phyloP scores from a whole-genome alignment of 2,113 vertebrate species.

The Acinonyx jubatus region DNA sequence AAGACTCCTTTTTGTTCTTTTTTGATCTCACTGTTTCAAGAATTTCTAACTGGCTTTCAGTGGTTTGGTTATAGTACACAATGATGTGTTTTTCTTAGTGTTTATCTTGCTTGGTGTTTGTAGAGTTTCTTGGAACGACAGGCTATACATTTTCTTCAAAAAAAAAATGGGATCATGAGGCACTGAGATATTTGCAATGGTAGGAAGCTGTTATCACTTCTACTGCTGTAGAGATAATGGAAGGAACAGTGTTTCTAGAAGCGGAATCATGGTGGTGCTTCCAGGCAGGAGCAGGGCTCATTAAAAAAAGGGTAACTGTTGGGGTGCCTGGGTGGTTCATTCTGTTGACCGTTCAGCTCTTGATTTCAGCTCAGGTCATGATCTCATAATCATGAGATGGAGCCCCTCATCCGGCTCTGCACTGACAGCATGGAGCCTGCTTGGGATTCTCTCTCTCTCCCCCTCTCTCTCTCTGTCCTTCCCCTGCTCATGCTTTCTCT shows the following conservation, averaged over 20 bases:
- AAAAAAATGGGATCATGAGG: background rate
- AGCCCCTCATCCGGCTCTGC: too few relatives aligned
- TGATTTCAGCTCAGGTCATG: too few relatives aligned
- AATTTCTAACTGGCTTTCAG: background rate
- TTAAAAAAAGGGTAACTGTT: background rate
- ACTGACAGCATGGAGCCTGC: too few relatives aligned
- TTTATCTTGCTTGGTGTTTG: background rate
- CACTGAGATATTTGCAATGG: accelerated
- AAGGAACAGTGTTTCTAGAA: background rate
- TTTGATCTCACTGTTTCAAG: background rate
- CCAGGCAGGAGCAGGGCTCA: background rate
- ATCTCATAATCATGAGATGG: too few relatives aligned
- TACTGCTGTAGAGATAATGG: background rate
- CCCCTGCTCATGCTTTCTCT: too few relatives aligned
- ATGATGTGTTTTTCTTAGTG: background rate
- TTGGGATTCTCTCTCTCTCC: too few relatives aligned
- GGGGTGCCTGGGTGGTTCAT: too few relatives aligned
- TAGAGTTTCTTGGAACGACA: background rate
- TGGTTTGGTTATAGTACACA: background rate
- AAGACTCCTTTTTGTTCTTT: background rate
- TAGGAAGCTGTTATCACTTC: background rate
- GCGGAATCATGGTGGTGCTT: background rate
- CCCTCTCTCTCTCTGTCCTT: too few relatives aligned
- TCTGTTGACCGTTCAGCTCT: too few relatives aligned
- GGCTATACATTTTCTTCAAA: background rate